Evolutionary conservation across 1,140 invertebrate genomes (phyloP).

Genomic region (Hypothenemus hampei): DNA sequence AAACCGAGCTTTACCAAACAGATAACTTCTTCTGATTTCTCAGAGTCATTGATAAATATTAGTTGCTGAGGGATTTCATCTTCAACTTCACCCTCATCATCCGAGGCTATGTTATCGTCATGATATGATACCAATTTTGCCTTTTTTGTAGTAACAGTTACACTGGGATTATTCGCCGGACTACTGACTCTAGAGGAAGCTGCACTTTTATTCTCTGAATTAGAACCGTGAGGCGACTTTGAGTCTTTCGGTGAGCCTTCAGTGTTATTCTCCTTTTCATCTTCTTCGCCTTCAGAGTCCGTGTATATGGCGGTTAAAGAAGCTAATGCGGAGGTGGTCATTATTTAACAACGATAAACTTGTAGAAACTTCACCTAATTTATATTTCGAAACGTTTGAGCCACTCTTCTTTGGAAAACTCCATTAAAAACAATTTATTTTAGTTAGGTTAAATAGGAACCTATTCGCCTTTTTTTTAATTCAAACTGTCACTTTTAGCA

Average conservation of each 20-base stretch:
- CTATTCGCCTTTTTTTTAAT: no score
- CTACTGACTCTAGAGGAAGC: constrained; percentile 43
- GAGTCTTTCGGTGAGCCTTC: constrained; percentile 31
- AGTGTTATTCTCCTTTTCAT: constrained; percentile 50
- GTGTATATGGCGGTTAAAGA: constrained; percentile 78
- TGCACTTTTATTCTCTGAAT: constrained; percentile 46
- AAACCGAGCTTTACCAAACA: no score
- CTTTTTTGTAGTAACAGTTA: constrained; percentile 37
- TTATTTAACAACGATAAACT: no score
- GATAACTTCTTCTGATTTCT: constrained; percentile 10
- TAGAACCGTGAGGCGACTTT: constrained; percentile 44
- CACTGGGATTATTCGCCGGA: constrained; percentile 35
- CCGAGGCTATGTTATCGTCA: constrained; percentile 74
- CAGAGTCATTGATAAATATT: constrained; percentile 13
- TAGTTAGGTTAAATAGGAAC: no score
- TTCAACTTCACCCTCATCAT: constrained; percentile 57
- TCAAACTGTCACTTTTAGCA: no score
- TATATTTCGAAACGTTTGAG: no score
- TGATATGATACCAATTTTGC: constrained; percentile 67
- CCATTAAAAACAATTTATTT: no score
- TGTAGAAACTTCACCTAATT: no score
- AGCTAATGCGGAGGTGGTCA: constrained; percentile 54
- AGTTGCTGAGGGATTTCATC: constrained; percentile 31
- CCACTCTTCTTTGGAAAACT: no score
- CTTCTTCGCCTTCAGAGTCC: constrained; percentile 76